Evolutionary conservation across 2,113 vertebrate genomes (phyloP), one percentile per base, ranked within the genome.

Genomic region (Microcebus tavaratra): DNA sequence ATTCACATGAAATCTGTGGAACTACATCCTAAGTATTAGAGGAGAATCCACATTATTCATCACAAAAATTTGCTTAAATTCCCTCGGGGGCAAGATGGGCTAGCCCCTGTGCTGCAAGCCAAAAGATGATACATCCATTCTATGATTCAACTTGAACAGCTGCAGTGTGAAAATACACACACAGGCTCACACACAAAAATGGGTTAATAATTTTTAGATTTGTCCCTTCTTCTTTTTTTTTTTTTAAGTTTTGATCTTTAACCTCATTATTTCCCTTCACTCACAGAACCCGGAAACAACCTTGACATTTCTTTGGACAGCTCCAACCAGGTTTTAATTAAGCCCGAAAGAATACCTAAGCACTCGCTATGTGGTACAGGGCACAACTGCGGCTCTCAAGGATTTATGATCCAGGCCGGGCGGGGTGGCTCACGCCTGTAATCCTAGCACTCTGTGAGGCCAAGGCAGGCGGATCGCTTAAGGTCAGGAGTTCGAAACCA

Each of bases 91-190:
- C 29, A 12, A 27, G 83, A 36, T 8, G 57, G 48, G 53, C 70
- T 61, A 50, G 72, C 76, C 85, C 15, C 45, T 1, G 13, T 79
- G n/a, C 73, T 13, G 8, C 7, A 29, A 82, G 91, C 95, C 97
- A 95, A 93, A 55, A 50, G 79, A 93, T 96, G 92, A 96, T 50
- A 48, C 83, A 93, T 39, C 45, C 67, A 61, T 23, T 8, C 31
- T 45, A 27, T 91, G 92, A 89, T 36, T 97, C 95, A 91, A 72
- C 94, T 3, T 1, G 53, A 82, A 39, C 95, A 93, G 97, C 96
- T 96, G 91, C 78, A 45, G 86, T 2, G 27, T 29, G 70, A 63
- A 93, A 72, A 67, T 6, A 0, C 59, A 25, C 80, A 57, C 84
- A 11, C 7, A 0, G 59, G 34, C 36, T 70, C 80, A 57, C 72